A percentile compares a stretch with the other conserved stretches of the same genome.
Conservation (phyloP, 92 coral and sea anemone genomes). For the Paramuricea clavata region DNA sequence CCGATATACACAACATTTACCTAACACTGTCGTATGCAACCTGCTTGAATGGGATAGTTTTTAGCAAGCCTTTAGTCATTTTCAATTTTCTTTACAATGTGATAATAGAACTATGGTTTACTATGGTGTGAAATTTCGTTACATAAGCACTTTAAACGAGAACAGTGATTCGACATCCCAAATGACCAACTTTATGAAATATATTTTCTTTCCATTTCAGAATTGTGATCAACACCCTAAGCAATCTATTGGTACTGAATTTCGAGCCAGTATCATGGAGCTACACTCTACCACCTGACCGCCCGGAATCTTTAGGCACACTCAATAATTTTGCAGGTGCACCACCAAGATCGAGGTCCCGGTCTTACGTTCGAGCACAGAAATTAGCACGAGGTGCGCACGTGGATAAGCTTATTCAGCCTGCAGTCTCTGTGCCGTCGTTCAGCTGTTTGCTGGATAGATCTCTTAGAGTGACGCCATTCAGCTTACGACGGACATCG, state of each 20-base stretch:
- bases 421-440: slow-evolving; percentile 76
- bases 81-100: no score
- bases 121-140: no score
- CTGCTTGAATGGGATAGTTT: no score
- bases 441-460: slow-evolving; percentile 36
- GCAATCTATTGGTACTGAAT: slow-evolving; percentile 92
- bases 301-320: slow-evolving; percentile 89
- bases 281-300: slow-evolving; percentile 88
- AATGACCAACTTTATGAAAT: no score
- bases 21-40: no score
- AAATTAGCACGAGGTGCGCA: slow-evolving; percentile 92
- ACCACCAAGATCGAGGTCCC: slow-evolving; percentile 81
- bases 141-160: no score
- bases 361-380: slow-evolving; percentile 94
- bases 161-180: no score
- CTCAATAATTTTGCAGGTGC: slow-evolving; percentile 78
- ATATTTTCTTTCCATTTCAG: slow-evolving; percentile 54
- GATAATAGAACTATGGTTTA: no score
- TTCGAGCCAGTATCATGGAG: slow-evolving; percentile 89
- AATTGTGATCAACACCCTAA: slow-evolving; percentile 92
- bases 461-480: slow-evolving; percentile 35
- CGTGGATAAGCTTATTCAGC: slow-evolving; percentile 81
- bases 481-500: neutral
- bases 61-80: no score
- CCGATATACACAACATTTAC: no score